Evolutionary conservation across 2,888 invertebrate genomes (phyloP), one percentile per base, ranked within the genome.

Genomic region (Polydesmus complanatus): DNA sequence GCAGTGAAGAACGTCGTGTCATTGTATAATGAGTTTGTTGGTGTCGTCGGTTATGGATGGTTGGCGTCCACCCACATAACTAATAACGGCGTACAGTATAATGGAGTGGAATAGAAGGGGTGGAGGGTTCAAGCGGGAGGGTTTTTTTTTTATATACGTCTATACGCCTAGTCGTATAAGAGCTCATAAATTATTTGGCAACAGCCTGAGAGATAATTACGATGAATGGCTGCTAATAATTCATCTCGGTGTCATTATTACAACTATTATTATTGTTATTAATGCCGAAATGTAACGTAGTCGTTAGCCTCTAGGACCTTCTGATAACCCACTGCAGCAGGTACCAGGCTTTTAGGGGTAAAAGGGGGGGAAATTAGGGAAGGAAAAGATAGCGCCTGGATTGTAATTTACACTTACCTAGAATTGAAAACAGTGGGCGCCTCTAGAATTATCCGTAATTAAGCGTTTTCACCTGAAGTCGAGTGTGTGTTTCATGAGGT

Each of bases 151-250:
- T 14, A 14, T 37, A 37, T 37, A 37, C 37, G 14, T 8, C 51
- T 8, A 14, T 51, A 51, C 3, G n/a, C 11, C 14, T 57, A 22
- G 23, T 57, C 57, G 49, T 25, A 47, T 27, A 56, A 56, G 49
- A 57, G 37, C 37, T 48, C 57, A 49, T 57, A 57, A 57, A 57
- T 57, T 57, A 49, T 25, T 49, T 49, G 57, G 57, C 49, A 57
- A 57, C 57, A 57, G 57, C 50, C 57, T 49, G 57, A 57, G 57
- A 48, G 48, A 57, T 57, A 57, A 57, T 57, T 57, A 57, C 57
- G 49, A 48, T 57, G 26, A 48, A 57, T 57, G 48, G 57, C 37
- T 37, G 27, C 25, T 25, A 48, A 57, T 57, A 57, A 57, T 48
- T 57, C 50, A 47, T 57, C 26, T 56, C 37, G 27, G 56, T 37